Conservation (phyloP, 2,113 vertebrate genomes). For the Psettodes erumei region DNA sequence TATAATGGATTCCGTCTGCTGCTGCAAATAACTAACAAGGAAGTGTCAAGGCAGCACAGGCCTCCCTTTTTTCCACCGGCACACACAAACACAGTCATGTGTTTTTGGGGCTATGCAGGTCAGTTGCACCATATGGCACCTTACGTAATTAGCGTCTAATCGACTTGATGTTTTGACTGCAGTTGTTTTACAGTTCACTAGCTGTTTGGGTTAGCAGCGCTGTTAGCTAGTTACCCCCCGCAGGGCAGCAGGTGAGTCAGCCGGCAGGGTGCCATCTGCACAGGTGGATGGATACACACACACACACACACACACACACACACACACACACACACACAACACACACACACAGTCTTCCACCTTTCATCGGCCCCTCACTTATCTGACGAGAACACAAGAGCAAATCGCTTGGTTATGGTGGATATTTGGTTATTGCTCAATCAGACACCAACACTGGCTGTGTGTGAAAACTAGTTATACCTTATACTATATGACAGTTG, state of each 20-base stretch:
- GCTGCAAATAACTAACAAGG: slow-evolving; percentile 10
- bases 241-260: slow-evolving; percentile 68
- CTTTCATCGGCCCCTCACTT: slow-evolving; percentile 29
- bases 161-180: slow-evolving; percentile 81
- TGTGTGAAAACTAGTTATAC: too few species aligned
- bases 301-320: slow-evolving; percentile 23
- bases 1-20: slow-evolving; percentile 47
- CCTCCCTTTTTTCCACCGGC: slow-evolving; percentile 22
- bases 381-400: slow-evolving; percentile 34
- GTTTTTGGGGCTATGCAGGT: slow-evolving; percentile 67
- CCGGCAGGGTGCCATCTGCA: slow-evolving; percentile 57
- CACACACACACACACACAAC: slow-evolving; percentile 24
- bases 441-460: neutral
- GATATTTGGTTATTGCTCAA: slow-evolving; percentile 19
- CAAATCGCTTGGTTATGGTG: slow-evolving; percentile 35
- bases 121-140: slow-evolving; percentile 77
- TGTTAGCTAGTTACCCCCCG: slow-evolving; percentile 67
- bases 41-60: slow-evolving; percentile 14
- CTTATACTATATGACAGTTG: too few species aligned
- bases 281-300: slow-evolving; percentile 52
- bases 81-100: slow-evolving; percentile 32
- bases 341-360: neutral
- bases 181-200: slow-evolving; percentile 82
- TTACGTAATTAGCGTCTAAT: slow-evolving; percentile 80
- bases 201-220: slow-evolving; percentile 71